Conservation (phyloP, 2,797 vertebrate species). For the Pelodytes ibericus region DNA sequence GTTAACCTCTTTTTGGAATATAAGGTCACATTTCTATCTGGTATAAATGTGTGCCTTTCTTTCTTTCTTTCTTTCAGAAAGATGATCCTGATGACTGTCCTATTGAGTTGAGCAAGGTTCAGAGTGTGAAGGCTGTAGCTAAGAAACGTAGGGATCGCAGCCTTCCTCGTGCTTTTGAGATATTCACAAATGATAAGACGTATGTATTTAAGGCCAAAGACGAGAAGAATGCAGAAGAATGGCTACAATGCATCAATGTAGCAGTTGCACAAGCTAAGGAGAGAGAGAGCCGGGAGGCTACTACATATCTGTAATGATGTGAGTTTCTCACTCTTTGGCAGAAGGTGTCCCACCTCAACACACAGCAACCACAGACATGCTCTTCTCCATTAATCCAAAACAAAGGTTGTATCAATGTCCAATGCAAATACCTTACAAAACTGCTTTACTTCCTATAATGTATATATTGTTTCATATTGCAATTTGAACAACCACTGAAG, state of each 20-base stretch:
- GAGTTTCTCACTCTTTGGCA: background rate
- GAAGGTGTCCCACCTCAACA: no score
- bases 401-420: no score
- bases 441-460: no score
- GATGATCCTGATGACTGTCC: constrained; percentile 89
- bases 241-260: constrained; percentile 94
- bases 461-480: no score
- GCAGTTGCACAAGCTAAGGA: constrained; percentile 90
- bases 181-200: constrained; percentile 89
- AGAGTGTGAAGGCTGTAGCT: constrained; percentile 88
- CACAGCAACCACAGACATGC: no score
- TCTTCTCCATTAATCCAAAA: no score
- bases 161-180: constrained; percentile 92
- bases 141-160: constrained; percentile 87
- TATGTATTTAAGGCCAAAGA: constrained; percentile 94
- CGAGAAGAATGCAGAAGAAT: constrained; percentile 85
- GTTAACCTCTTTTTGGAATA: no score
- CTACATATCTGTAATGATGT: constrained; percentile 84
- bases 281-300: constrained; percentile 85
- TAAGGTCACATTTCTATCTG: no score
- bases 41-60: no score
- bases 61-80: no score
- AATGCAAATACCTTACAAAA: no score
- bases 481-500: no score
- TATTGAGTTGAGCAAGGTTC: constrained; percentile 95